A percentile compares a stretch with the other conserved stretches of the same genome.
These are phyloP conservation scores for Porites rus DNA, from an alignment of 92 coral and sea anemone species.

Conservation along the genomic window DNA sequence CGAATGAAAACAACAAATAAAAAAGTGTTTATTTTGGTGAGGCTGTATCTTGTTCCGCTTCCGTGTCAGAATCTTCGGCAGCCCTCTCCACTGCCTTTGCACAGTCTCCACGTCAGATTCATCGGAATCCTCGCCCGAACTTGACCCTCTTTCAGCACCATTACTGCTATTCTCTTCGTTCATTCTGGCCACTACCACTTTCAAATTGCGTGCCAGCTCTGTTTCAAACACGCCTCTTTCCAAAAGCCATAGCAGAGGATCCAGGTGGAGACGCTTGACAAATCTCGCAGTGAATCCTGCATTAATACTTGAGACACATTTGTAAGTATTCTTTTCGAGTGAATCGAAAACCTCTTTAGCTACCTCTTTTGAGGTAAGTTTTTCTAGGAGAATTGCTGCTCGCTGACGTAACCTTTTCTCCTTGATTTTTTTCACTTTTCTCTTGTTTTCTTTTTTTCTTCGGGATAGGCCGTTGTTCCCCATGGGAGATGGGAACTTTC, in stretches of 20 bases:
- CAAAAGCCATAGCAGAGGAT: constrained; percentile 41
- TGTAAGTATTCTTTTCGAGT: constrained; percentile 16
- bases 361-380: not conserved
- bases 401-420: constrained; percentile 42
- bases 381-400: constrained; percentile 5
- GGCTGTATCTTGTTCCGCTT: constrained; percentile 2
- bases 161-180: not conserved
- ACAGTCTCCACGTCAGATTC: not conserved
- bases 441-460: constrained; percentile 43
- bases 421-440: constrained; percentile 36
- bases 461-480: constrained; percentile 29
- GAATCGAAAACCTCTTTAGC: not conserved
- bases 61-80: constrained; percentile 29
- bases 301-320: constrained; percentile 32
- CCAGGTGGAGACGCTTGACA: constrained; percentile 13
- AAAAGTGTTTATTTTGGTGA: no score
- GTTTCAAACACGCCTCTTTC: constrained; percentile 35
- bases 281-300: constrained; percentile 24
- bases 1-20: no score
- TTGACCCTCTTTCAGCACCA: not conserved
- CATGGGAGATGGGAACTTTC: constrained; percentile 46
- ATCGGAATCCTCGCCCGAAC: constrained; percentile 18
- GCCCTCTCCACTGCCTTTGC: constrained; percentile 24
- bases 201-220: constrained; percentile 6
- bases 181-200: constrained; percentile 37